A percentile compares a stretch with the other conserved stretches of the same genome.
phyloP scores from a whole-genome alignment of 2,888 invertebrate genomes.

The Zygogramma bicolorata region DNA sequence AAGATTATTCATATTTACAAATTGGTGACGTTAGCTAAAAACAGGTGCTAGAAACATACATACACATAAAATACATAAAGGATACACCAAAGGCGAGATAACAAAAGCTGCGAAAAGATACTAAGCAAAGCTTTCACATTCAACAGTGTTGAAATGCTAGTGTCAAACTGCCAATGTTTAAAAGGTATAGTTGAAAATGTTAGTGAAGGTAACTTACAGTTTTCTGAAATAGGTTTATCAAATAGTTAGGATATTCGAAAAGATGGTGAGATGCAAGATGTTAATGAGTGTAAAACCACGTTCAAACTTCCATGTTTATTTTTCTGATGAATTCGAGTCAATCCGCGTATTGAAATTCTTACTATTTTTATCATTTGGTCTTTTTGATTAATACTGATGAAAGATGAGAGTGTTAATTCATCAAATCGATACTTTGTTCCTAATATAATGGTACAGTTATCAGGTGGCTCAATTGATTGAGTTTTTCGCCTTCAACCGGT shows the following conservation, averaged over 20 bases:
- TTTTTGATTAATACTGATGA: too few species aligned
- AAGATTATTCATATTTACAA: conserved; percentile 23
- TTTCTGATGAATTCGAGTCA: too few species aligned
- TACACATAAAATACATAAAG: background rate
- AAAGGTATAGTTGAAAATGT: conserved; percentile 29
- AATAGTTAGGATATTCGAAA: conserved; percentile 11
- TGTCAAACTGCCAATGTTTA: conserved; percentile 44
- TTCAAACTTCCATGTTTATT: background rate
- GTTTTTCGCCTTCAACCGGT: too few species aligned
- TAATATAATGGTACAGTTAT: too few species aligned
- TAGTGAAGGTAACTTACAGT: conserved; percentile 23
- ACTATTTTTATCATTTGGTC: too few species aligned
- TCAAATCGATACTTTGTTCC: too few species aligned
- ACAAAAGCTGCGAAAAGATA: conserved; percentile 43
- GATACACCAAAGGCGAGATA: conserved; percentile 29
- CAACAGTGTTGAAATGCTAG: conserved; percentile 42
- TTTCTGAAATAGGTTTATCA: conserved; percentile 12
- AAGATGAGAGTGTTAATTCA: too few species aligned
- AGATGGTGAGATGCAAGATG: conserved; percentile 14
- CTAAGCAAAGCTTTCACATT: conserved; percentile 45
- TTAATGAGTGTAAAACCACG: conserved; percentile 18
- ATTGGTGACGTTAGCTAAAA: conserved; percentile 30
- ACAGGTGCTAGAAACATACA: conserved; percentile 23
- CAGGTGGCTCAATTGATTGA: too few species aligned
- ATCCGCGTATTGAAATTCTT: too few species aligned